Evolutionary conservation across 2,888 invertebrate species (phyloP), one percentile per base, ranked within the genome.

Genomic region (Fabriciana adippe): DNA sequence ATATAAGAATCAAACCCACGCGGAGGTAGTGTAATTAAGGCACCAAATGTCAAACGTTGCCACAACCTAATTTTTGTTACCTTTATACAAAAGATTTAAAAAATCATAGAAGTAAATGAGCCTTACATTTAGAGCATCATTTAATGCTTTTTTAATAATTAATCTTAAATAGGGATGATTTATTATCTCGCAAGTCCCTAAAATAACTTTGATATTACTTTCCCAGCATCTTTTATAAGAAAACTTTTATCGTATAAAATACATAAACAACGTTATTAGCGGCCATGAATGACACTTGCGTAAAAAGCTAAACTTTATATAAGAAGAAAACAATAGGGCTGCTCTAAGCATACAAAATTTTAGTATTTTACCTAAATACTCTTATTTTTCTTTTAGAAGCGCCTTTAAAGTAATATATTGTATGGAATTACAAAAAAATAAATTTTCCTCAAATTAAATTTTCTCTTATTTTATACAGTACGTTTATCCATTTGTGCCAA

Each of bases 211-310:
- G 60, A 68, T 66, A 68, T 64, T 63, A 51, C 63, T 68, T 55
- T 53, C 41, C 41, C 51, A 48, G 62, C 18, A 47, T 66, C 55
- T 68, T 70, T 70, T 70, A 70, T 66, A 68, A 68, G 59, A 59
- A 68, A 71, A 71, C 60, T 71, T 70, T 45, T 26, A 65, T 62
- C 65, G 59, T 68, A 70, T 68, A 70, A 70, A 68, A 68, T 64
- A 68, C 57, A 70, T 47, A 67, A 57, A 60, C 61, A 64, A 47
- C 57, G 26, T 65, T 65, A 56, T 66, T 48, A 31, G 11, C 15
- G 26, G 53, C 57, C 35, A 50, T 64, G 26, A 68, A 64, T 45
- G 60, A 55, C 64, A 55, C 16, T 45, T 21, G 59, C 55, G 51
- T 59, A 64, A 68, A 68, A 68, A 55, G 18, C 45, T 14, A n/a